Evolutionary conservation across 2,797 vertebrate species (phyloP).

Genomic region (Cuniculus paca): DNA sequence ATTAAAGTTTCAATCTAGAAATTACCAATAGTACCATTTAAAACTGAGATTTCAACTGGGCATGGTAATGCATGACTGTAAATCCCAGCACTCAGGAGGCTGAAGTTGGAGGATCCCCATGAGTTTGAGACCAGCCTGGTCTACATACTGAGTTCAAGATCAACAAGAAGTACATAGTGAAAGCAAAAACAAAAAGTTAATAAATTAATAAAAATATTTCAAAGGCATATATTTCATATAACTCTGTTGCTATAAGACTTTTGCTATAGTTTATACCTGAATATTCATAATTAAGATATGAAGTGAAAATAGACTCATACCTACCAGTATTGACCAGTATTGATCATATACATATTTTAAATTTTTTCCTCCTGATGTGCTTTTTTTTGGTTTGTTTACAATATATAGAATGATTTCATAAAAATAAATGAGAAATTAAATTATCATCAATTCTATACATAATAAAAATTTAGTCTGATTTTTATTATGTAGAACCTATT

Average conservation of each 20-base stretch:
- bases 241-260: not conserved
- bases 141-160: not conserved
- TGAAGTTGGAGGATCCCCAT: not conserved
- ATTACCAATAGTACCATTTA: not conserved
- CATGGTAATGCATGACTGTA: not conserved
- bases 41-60: not conserved
- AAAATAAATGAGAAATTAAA: slow-evolving; percentile 71
- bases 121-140: not conserved
- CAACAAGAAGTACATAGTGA: not conserved
- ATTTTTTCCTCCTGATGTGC: not conserved
- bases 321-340: not conserved
- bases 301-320: not conserved
- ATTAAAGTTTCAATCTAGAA: not conserved
- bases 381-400: slow-evolving; percentile 39
- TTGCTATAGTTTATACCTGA: not conserved
- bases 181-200: not conserved
- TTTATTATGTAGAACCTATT: slow-evolving; percentile 72
- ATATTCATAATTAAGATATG: not conserved
- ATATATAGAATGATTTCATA: not conserved
- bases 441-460: slow-evolving; percentile 42
- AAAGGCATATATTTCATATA: not conserved
- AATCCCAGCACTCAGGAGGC: not conserved
- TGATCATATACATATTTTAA: slow-evolving; percentile 32
- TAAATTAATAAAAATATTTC: not conserved
- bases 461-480: slow-evolving; percentile 74